Evolutionary conservation across 2,113 vertebrate species (phyloP).

Genomic region (Corythornis vintsioides): DNA sequence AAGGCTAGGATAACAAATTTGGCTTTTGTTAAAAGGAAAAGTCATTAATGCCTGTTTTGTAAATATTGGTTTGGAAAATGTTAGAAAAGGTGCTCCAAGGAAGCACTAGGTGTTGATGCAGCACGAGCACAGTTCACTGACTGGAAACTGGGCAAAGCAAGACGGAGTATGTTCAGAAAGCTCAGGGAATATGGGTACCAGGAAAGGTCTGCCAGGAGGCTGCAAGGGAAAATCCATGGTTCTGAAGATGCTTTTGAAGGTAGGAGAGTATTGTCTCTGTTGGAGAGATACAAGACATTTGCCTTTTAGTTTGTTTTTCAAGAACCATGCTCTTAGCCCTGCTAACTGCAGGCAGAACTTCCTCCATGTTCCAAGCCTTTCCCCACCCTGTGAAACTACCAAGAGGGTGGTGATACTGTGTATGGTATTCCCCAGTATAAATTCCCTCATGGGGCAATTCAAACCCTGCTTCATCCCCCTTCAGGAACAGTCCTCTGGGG

Average conservation of each 20-base stretch:
- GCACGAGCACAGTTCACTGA: not conserved
- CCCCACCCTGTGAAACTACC: not conserved
- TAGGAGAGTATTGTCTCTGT: not conserved
- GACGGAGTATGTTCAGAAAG: not conserved
- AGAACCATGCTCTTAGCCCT: not conserved
- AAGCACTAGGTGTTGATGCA: not conserved
- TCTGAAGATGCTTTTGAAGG: not conserved
- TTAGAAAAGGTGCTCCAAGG: not conserved
- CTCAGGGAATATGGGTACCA: not conserved
- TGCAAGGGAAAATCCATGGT: not conserved
- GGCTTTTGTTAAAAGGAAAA: not conserved
- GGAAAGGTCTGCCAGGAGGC: not conserved
- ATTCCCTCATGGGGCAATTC: not conserved
- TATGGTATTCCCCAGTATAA: not conserved
- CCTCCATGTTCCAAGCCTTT: not conserved
- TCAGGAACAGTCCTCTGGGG: not conserved
- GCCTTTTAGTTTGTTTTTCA: not conserved
- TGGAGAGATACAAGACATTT: not conserved
- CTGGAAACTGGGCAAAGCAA: not conserved
- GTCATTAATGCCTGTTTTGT: not conserved
- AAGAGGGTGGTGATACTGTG: not conserved
- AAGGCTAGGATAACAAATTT: not conserved
- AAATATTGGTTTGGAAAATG: not conserved
- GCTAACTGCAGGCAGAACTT: not conserved
- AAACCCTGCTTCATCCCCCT: not conserved